Base-by-base conservation (phyloP, 2,113 vertebrate species). In the Coptodon rendalli region DNA sequence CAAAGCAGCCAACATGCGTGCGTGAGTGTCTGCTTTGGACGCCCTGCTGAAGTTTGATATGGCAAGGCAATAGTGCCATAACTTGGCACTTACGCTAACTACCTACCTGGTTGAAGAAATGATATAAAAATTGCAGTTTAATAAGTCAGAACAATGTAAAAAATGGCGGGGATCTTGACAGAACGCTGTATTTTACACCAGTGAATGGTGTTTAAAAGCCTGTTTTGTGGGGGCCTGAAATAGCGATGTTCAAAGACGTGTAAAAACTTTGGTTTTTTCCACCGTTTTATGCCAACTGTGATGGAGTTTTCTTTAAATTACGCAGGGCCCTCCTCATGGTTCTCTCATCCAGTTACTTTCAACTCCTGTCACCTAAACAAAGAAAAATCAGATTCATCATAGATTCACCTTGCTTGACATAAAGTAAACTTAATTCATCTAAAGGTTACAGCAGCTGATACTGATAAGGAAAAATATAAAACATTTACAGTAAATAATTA, bases 111-210 rank as follows among this genome's bases (percentile, higher is more conserved):
- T 59, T 61, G 29, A 34, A 61, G 57, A 61, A 61, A 61, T 61
- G 0, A 61, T 6, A 5, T 19, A 61, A 61, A 61, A 61, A 34
- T 10, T 6, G 57, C 16, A 17, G 29, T 31, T 61, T 61, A 61
- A 61, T 17, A 10, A 19, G 29, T 61, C 57, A 10, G 57, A 19
- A 61, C 5, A 6, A 31, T 0, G 29, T 19, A 61, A 19, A 57
- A 57, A 13, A 31, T 4, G 0, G 5, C 57, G 0, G 8, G 5
- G 29, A 34, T 31, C 29, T 9, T 3, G 0, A 17, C 16, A 34
- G 57, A 61, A 61, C 1, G 1, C 14, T 1, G 0, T 61, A 61
- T 31, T 61, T 61, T 31, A 17, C 27, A 31, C 14, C 57, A 4
- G 2, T 14, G 5, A 61, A 9, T 10, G 1, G 57, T 31, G 57